Evolutionary conservation across 2,888 invertebrate species (phyloP).

Genomic region (Tridacna crocea): DNA sequence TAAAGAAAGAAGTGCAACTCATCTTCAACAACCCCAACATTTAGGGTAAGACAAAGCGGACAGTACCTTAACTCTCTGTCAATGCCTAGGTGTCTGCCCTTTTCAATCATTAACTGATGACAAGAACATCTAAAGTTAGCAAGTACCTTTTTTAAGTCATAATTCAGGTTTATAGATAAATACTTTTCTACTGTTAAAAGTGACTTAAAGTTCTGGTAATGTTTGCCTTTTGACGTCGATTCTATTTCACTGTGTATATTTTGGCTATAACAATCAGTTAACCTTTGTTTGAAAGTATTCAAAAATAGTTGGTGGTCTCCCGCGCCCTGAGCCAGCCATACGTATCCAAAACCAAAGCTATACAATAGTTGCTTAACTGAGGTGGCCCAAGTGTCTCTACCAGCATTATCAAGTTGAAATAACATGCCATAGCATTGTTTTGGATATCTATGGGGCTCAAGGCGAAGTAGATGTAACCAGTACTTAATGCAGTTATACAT

Average conservation of each 20-base stretch:
- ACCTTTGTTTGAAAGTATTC: conserved; percentile 19
- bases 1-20: too few relatives aligned
- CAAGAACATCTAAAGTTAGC: too few relatives aligned
- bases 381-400: conserved; percentile 28
- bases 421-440: conserved; percentile 34
- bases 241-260: not conserved
- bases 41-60: too few relatives aligned
- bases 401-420: conserved; percentile 22
- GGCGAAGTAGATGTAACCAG: conserved; percentile 26
- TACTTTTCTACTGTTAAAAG: too few relatives aligned
- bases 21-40: too few relatives aligned
- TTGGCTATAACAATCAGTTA: conserved; percentile 32
- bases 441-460: conserved; percentile 31
- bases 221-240: not conserved
- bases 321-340: conserved; percentile 26
- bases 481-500: conserved; percentile 25
- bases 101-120: too few relatives aligned
- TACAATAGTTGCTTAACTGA: conserved; percentile 27
- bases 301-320: conserved; percentile 26
- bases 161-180: too few relatives aligned
- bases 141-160: too few relatives aligned
- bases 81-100: too few relatives aligned
- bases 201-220: too few relatives aligned
- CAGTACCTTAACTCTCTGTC: too few relatives aligned
- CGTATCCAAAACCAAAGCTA: conserved; percentile 37